Conservation (phyloP, 2,797 vertebrate species). For the Rhinoraja longicauda region DNA sequence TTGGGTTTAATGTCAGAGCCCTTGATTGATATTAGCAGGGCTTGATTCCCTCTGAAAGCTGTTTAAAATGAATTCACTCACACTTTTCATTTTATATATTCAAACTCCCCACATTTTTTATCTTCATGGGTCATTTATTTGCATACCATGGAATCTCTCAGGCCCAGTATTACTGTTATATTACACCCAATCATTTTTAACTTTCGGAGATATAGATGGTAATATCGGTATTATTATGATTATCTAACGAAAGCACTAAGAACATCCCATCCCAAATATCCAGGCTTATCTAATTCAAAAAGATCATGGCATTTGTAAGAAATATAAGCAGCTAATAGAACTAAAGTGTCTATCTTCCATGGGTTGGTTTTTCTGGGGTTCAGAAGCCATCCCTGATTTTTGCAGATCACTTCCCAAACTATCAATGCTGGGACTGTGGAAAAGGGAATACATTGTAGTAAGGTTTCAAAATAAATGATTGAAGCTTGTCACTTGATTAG, state of each 20-base stretch:
- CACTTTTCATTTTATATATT: not conserved
- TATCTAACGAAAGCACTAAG: not conserved
- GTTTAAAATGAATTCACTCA: not conserved
- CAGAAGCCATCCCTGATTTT: not conserved
- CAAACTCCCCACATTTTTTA: not conserved
- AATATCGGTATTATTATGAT: not conserved
- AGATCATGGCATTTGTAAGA: not conserved
- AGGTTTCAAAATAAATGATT: slow-evolving; percentile 25
- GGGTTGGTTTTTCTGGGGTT: not conserved
- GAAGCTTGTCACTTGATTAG: slow-evolving; percentile 21
- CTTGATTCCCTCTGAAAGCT: not conserved
- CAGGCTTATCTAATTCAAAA: not conserved
- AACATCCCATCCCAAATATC: not conserved
- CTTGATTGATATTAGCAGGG: not conserved
- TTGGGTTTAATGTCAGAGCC: not conserved
- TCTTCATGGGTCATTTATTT: not conserved
- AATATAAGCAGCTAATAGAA: not conserved
- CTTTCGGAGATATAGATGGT: not conserved
- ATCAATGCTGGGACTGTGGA: not conserved
- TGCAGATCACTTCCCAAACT: not conserved
- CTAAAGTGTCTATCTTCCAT: not conserved
- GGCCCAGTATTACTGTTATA: not conserved
- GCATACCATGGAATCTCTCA: not conserved
- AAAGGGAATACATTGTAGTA: not conserved
- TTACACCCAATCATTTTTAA: not conserved